Conservation (phyloP, 2,888 invertebrate genomes). For the Torymus auratus region DNA sequence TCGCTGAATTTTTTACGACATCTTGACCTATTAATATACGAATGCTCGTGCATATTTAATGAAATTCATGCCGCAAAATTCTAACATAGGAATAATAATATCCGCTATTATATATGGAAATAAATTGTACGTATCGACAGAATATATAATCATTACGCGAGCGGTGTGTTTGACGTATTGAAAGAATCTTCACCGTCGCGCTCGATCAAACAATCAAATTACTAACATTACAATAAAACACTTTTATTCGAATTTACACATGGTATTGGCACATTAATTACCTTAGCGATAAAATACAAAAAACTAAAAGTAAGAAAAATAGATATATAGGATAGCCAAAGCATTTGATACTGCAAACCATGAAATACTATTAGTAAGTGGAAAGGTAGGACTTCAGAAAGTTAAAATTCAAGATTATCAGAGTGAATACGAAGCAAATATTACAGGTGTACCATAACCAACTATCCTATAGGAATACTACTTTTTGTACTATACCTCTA, state of each 20-base stretch:
- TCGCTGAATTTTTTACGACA: slow-evolving; percentile 32
- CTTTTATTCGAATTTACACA: slow-evolving; percentile 22
- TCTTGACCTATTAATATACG: slow-evolving; percentile 47
- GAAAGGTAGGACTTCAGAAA: no score
- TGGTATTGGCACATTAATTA: neutral
- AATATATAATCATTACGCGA: slow-evolving; percentile 27
- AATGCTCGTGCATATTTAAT: slow-evolving; percentile 22
- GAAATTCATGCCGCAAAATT: slow-evolving; percentile 6
- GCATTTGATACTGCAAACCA: no score
- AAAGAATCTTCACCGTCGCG: slow-evolving; percentile 17
- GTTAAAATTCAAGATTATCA: no score
- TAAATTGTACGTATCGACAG: slow-evolving; percentile 19
- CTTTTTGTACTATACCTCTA: no score
- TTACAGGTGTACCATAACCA: no score
- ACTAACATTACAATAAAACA: slow-evolving; percentile 16
- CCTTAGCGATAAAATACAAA: no score
- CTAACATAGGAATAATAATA: slow-evolving; percentile 16
- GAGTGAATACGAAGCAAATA: no score
- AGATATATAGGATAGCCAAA: no score
- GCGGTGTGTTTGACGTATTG: neutral
- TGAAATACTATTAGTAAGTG: no score
- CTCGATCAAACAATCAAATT: slow-evolving; percentile 26
- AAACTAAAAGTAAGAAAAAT: no score
- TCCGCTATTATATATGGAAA: slow-evolving; percentile 6
- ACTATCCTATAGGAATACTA: no score